Conservation (phyloP, 2,888 invertebrate species). For the Diploptera punctata region DNA sequence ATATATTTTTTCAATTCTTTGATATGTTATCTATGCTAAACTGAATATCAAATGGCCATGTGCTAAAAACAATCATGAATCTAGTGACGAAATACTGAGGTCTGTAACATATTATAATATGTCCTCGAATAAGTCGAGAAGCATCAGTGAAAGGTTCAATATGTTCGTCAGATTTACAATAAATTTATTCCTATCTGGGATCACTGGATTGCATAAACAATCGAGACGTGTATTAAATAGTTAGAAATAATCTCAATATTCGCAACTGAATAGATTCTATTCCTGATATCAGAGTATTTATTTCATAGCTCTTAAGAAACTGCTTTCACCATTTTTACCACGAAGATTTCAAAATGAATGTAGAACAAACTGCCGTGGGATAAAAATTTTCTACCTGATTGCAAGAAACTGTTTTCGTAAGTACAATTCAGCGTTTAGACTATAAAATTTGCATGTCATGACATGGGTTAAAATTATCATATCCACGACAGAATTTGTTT, state of each 20-base stretch:
- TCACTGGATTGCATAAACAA: neutral
- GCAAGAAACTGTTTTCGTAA: no score
- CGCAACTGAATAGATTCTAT: neutral
- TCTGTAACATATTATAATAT: neutral
- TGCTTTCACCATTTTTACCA: neutral
- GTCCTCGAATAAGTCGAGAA: neutral
- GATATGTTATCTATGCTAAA: neutral
- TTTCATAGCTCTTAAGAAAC: neutral
- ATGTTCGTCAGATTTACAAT: neutral
- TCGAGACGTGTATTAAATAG: neutral
- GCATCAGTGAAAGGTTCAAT: conserved; percentile 8
- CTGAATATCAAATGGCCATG: neutral
- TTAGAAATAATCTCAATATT: neutral
- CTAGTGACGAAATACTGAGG: neutral
- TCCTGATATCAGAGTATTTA: no score
- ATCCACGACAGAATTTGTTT: no score
- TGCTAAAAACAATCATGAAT: neutral
- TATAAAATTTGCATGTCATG: no score
- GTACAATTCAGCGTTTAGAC: no score
- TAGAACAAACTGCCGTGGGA: neutral
- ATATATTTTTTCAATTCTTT: no score
- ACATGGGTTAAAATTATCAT: no score
- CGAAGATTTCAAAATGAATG: neutral
- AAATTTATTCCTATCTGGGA: neutral
- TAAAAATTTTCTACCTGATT: no score